Base-by-base conservation (phyloP, 2,888 invertebrate genomes). In the Agonum fuliginosum region DNA sequence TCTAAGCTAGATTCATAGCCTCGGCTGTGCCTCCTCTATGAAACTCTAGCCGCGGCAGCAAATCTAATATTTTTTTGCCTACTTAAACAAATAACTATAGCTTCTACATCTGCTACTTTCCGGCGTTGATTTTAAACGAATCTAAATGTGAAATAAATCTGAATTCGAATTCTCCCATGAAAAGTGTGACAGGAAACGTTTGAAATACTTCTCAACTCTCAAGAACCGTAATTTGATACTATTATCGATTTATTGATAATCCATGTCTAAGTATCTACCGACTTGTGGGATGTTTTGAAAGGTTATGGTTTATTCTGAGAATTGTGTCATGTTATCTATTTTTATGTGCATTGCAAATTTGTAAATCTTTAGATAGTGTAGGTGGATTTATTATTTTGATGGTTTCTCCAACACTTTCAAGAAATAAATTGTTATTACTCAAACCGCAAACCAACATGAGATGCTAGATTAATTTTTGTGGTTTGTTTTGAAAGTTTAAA, bases 301-400 rank as follows among this genome's bases (percentile, higher is more conserved):
- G 37, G 37, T 37, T 37, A 17, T 17, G 19, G 12, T 46, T 12
- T 46, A 3, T 62, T 62, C 58, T n/a, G 0, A 14, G 58, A 62
- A 62, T 30, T 27, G 17, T 62, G 58, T 62, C 58, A 62, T 30
- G 58, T 62, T 62, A 30, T 62, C 58, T 62, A 30, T 62, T 30
- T 58, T 58, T 27, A 27, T 30, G 3, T 58, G 4, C 27, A 10
- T 19, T 30, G 27, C 58, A 27, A 24, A 58, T 17, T 17, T 30
- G 30, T 62, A 30, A 4, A 54, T 30, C 3, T 30, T 1, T 10
- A 17, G 37, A 37, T 37, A 37, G 54, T 22, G 54, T 27, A 30
- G 30, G 34, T 12, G 17, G 14, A 6, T 62, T 62, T 62, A 62
- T 62, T 62, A 17, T 46, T 46, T 46, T 17, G 10, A 62, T 62